Evolutionary conservation across 1,140 invertebrate species (phyloP).

Genomic region (Hyles vespertilio): DNA sequence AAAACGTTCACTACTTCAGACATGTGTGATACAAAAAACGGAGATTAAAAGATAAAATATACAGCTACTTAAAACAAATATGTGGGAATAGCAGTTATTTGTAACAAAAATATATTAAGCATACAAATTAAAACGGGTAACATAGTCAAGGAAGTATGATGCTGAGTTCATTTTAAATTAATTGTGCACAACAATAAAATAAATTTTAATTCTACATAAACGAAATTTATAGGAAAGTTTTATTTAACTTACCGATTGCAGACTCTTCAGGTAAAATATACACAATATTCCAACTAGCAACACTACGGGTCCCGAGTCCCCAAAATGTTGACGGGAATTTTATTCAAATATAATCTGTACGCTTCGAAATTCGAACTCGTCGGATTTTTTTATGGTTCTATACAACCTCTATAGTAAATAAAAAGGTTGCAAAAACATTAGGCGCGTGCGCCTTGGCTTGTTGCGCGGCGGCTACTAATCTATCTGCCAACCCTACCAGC

Average conservation of each 20-base stretch:
- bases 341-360: constrained; percentile 16
- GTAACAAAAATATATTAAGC: no score
- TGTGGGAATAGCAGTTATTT: no score
- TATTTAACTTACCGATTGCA: constrained; percentile 38
- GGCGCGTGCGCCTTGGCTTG: constrained; percentile 47
- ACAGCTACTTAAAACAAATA: no score
- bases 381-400: constrained; percentile 23
- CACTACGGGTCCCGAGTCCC: constrained; percentile 41
- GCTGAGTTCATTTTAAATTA: neutral
- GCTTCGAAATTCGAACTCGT: constrained; percentile 38
- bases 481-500: constrained; percentile 32
- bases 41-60: no score
- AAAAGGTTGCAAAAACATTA: constrained; percentile 39
- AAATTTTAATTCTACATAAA: neutral
- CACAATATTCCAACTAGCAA: constrained; percentile 31
- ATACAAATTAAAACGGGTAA: no score
- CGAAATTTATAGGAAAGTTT: neutral
- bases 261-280: constrained; percentile 10
- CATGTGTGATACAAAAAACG: neutral
- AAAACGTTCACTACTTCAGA: neutral
- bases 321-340: constrained; percentile 40
- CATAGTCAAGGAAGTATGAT: no score
- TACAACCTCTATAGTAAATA: constrained; percentile 48
- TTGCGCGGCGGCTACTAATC: constrained; percentile 47
- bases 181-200: constrained; percentile 1